A percentile compares a stretch with the other conserved stretches of the same genome.
These are phyloP conservation scores for Candoia aspera DNA, from an alignment of 2,113 vertebrate genomes.

Conservation along the genomic window DNA sequence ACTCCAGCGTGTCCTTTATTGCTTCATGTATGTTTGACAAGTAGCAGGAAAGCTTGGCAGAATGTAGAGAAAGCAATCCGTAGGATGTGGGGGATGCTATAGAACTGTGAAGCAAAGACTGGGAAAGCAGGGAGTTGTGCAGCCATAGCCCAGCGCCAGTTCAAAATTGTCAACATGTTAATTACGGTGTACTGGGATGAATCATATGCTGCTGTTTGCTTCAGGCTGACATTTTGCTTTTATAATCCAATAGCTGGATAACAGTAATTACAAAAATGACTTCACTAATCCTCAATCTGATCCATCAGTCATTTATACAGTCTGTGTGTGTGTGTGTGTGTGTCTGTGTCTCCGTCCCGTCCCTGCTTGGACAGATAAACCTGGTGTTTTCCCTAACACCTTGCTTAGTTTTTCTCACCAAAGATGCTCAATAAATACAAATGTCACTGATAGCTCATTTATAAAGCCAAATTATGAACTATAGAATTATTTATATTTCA, in stretches of 20 bases:
- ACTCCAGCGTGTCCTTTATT: neutral
- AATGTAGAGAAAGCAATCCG: neutral
- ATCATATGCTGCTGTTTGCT: slow-evolving; percentile 15
- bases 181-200: slow-evolving; percentile 12
- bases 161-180: slow-evolving; percentile 8
- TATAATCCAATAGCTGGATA: neutral
- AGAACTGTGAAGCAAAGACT: neutral
- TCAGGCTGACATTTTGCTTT: slow-evolving; percentile 10
- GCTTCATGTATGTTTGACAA: neutral
- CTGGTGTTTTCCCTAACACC: neutral
- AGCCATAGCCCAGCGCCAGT: neutral
- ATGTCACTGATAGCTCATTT: neutral
- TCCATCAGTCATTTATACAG: neutral
- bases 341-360: neutral
- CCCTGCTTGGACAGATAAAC: neutral
- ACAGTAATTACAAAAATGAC: slow-evolving; percentile 13
- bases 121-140: neutral
- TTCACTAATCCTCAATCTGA: neutral
- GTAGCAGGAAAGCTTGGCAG: neutral
- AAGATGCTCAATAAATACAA: neutral
- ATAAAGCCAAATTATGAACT: neutral
- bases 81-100: neutral
- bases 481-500: neutral
- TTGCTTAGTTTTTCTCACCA: neutral
- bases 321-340: neutral